These are phyloP conservation scores for Semaprochilodus insignis DNA, from an alignment of 2,797 vertebrate species.

Conservation along the genomic window DNA sequence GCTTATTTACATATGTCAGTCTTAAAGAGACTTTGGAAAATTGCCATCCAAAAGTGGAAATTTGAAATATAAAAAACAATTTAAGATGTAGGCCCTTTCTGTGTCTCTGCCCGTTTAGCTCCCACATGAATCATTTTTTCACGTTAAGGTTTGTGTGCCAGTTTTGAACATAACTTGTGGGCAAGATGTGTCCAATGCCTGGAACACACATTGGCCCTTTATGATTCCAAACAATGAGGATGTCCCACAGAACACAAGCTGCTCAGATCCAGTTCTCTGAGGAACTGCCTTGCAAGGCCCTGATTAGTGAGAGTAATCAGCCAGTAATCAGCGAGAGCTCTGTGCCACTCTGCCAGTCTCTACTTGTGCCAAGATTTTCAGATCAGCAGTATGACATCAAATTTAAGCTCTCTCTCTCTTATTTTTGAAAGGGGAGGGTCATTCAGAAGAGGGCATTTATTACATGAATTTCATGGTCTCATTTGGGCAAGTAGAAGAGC, in stretches of 20 bases:
- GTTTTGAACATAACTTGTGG: too few species aligned
- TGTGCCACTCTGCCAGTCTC: not conserved
- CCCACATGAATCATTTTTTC: too few species aligned
- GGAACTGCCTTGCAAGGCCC: not conserved
- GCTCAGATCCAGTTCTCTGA: not conserved
- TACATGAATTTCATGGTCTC: not conserved
- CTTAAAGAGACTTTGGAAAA: too few species aligned
- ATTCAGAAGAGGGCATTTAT: not conserved
- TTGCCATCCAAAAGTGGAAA: too few species aligned
- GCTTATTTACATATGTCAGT: too few species aligned
- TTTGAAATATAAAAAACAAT: too few species aligned
- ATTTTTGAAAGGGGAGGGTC: not conserved
- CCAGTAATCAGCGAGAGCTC: not conserved
- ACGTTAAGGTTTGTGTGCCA: too few species aligned
- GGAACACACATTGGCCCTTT: too few species aligned
- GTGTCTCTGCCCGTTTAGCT: too few species aligned
- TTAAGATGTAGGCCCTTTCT: too few species aligned
- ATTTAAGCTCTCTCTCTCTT: not conserved
- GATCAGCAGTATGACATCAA: not conserved
- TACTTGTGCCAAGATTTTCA: constrained; percentile 12
- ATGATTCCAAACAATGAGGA: not conserved
- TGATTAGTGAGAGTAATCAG: constrained; percentile 33
- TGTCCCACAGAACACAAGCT: too few species aligned
- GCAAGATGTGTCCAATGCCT: too few species aligned
- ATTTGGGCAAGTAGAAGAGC: not conserved